Evolutionary conservation across 2,113 vertebrate genomes (phyloP), one percentile per base, ranked within the genome.

Genomic region (Odobenus rosmarus): DNA sequence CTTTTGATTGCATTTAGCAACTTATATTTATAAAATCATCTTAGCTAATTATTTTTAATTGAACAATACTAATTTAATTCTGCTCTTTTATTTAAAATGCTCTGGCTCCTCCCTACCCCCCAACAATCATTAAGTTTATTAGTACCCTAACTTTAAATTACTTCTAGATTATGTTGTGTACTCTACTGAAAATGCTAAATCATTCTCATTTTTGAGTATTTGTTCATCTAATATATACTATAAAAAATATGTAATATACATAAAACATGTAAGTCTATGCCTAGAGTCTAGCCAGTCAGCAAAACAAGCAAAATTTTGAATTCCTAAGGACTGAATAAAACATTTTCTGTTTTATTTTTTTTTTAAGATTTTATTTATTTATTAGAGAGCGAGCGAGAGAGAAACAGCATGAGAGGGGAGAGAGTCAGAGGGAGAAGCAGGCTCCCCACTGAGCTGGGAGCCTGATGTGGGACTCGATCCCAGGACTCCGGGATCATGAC

Each of bases 261-360:
- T 42, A n/a, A 49, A 94, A 49, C 51, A 59, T 67, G 15, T 59
- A 76, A 76, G 39, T 62, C 72, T 61, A 92, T 90, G 89, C 8
- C 15, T 94, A 79, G 33, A 61, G 24, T 83, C 46, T 83, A 88
- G 53, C 55, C 12, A n/a, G 16, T 86, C 89, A 87, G 46, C 64
- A 90, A 95, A 94, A 85, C 36, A 91, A 88, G 79, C 76, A 87
- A 84, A 74, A 94, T 53, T 89, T 59, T 92, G 3, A 80, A 69
- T 85, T 94, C 42, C 64, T 85, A 76, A 85, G 26, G 21, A 67
- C 49, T 55, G 19, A 89, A 55, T 72, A 89, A 81, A 88, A 86
- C 80, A 81, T 93, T 88, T 91, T 80, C 36, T 39, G 39, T 39
- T 39, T 39, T 39, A 39, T 39, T 39, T 39, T 39, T 39, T 39